Evolutionary conservation across 2,797 vertebrate species (phyloP), one percentile per base, ranked within the genome.

Genomic region (Margarornis squamiger): DNA sequence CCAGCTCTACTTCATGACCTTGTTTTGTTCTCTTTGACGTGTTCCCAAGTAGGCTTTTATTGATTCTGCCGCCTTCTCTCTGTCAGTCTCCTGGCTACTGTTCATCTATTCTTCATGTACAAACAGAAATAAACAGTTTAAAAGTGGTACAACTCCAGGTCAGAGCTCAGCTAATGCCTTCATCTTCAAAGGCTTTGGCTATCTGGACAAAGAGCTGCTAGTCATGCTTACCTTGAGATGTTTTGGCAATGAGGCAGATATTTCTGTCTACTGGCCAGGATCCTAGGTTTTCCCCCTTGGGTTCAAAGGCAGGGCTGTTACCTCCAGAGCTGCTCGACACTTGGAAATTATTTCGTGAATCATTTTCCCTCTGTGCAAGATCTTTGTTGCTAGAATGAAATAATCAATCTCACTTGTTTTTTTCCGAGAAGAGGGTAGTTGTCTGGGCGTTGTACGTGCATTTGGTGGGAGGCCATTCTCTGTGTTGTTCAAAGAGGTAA

Each of bases 351-450:
- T 67, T 95, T 77, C 24, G 62, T 87, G 94, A 96, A 93, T 92
- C 6, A 72, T 88, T 95, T 88, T 90, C 82, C 90, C 46, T 79
- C 80, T 82, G 17, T 80, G 39, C 79, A 96, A 94, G 73, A 77
- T 68, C 94, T 95, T 93, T 97, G 93, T 95, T 97, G 43, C 24
- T 73, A 86, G 92, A 97, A 96, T 92, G 88, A 97, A 98, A 94
- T 68, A 74, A 89, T 77, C 63, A 48, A 72, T 88, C 95, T 91
- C 68, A 71, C 95, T 94, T 96, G 71, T 4, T 7, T 14, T 78
- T 96, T 66, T 88, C 88, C 30, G 32, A 93, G 92, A 61, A 79
- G 46, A 75, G 73, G 29, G 55, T 88, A 91, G 72, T 45, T 73
- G 70, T 91, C 95, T 96, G 90, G 45, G 86, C 12, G 38, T 70